phyloP scores from a whole-genome alignment of 2,888 invertebrate species.

The Melanargia galathea region DNA sequence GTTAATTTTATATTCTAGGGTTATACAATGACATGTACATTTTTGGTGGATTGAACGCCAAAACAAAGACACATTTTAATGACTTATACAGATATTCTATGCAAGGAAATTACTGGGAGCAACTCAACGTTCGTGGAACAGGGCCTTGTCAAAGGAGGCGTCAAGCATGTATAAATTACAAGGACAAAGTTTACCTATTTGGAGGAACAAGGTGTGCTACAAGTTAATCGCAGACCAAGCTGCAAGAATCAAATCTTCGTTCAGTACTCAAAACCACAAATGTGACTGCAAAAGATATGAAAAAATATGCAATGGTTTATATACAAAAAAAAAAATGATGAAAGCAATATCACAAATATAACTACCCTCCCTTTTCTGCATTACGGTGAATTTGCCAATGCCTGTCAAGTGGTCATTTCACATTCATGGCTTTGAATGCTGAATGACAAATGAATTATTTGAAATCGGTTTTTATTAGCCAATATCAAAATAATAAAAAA shows the following conservation, averaged over 20 bases:
- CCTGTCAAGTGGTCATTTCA: too few relatives aligned
- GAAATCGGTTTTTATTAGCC: too few relatives aligned
- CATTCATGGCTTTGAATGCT: too few relatives aligned
- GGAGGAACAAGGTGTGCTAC: constrained; percentile 91
- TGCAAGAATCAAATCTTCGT: too few relatives aligned
- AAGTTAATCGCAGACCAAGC: background rate
- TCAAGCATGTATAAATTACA: constrained; percentile 91
- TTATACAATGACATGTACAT: constrained; percentile 90
- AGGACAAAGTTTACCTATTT: constrained; percentile 90
- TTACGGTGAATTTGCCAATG: too few relatives aligned
- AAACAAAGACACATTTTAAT: constrained; percentile 89
- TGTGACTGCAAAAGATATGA: too few relatives aligned
- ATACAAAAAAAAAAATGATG: too few relatives aligned
- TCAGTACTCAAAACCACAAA: too few relatives aligned
- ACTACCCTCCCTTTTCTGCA: too few relatives aligned
- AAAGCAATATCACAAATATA: too few relatives aligned
- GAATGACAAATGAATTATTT: too few relatives aligned
- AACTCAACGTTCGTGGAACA: constrained; percentile 81
- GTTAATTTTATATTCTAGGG: constrained; percentile 80
- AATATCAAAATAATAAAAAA: background rate
- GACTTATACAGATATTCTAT: constrained; percentile 90
- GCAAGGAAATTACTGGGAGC: constrained; percentile 83
- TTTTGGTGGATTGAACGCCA: constrained; percentile 95
- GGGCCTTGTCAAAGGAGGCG: constrained; percentile 86
- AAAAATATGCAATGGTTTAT: too few relatives aligned